phyloP scores from a whole-genome alignment of 2,888 invertebrate genomes.

The Coelinius sp. region DNA sequence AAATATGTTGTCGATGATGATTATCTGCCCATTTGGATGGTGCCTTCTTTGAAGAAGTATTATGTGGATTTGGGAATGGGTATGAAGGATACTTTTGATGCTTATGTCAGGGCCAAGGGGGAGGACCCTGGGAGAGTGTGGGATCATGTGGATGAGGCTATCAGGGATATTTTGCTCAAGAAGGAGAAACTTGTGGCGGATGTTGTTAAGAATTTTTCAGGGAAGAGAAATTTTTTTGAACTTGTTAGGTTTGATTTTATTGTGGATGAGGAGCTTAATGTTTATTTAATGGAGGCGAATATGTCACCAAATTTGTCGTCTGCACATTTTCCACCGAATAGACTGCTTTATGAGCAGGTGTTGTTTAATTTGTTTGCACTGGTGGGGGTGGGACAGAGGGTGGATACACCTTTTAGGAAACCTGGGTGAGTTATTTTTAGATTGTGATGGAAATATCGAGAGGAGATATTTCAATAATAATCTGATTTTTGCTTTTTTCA shows the following conservation, averaged over 20 bases:
- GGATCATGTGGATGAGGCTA: conserved; percentile 84
- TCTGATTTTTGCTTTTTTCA: background rate
- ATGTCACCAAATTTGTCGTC: conserved; percentile 99
- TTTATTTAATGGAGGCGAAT: conserved; percentile 94
- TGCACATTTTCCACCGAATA: conserved; percentile 91
- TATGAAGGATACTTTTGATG: conserved; percentile 90
- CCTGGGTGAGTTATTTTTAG: too few relatives aligned
- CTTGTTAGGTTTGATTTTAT: conserved; percentile 95
- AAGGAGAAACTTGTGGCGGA: conserved; percentile 82
- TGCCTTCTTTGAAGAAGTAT: conserved; percentile 82
- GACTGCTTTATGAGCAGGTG: conserved; percentile 92
- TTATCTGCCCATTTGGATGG: conserved; percentile 95
- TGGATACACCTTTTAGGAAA: conserved; percentile 68
- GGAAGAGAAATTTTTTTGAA: conserved; percentile 86
- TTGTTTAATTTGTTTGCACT: conserved; percentile 86
- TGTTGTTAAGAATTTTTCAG: conserved; percentile 71
- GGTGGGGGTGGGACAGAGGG: conserved; percentile 79
- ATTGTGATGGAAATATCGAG: conserved; percentile 50
- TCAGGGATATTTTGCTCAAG: conserved; percentile 78
- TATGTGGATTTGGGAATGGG: conserved; percentile 82
- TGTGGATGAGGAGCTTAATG: conserved; percentile 87
- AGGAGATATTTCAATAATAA: background rate
- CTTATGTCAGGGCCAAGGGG: conserved; percentile 78
- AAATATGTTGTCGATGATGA: conserved; percentile 97
- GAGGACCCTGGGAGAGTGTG: conserved; percentile 83